Base-by-base conservation (phyloP, 2,797 vertebrate genomes). In the Notolepis coatsorum region DNA sequence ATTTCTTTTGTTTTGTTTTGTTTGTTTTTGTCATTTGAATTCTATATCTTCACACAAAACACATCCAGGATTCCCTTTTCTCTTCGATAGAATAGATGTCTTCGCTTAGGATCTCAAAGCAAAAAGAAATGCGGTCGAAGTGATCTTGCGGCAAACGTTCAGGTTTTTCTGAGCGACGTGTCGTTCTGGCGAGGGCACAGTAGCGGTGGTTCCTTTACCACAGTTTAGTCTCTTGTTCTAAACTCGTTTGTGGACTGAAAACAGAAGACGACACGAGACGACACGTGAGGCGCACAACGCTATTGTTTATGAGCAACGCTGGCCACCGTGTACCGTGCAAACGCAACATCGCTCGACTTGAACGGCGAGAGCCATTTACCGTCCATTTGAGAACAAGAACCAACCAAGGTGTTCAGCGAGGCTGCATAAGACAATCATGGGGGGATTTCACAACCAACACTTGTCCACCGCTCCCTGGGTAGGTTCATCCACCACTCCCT, bases 381-480 rank as follows among this genome's bases (percentile, higher is more conserved):
- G 70, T 70, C 68, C 78, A 80, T 84, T 75, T n/a, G n/a, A 24
- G 25, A 84, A 75, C 68, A 68, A 48, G 59, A 75, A 65, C 47
- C 62, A 76, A 84, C 70, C 76, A 77, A 80, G 82, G 72, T 61
- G 72, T 61, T 55, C 52, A 85, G 75, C 71, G 79, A 72, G 78
- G 84, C 83, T 80, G 86, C 80, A 87, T 86, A 76, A 89, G 86
- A 89, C 89, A 88, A 91, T 90, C 89, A 89, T 65, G 83, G 77
- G 77, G 73, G 80, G 72, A 79, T 84, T 81, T 85, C 55, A 64
- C 77, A 64, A 82, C 80, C 72, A 80, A 70, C 54, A 20, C 68
- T 61, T 48, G 59, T 63, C 52, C 53, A 68, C 38, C 23, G 61
- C 51, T 73, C 56, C 70, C 48, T 21, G 17, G 28, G 5, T 21